Evolutionary conservation across 2,797 vertebrate species (phyloP).

Genomic region (Coilia nasus): DNA sequence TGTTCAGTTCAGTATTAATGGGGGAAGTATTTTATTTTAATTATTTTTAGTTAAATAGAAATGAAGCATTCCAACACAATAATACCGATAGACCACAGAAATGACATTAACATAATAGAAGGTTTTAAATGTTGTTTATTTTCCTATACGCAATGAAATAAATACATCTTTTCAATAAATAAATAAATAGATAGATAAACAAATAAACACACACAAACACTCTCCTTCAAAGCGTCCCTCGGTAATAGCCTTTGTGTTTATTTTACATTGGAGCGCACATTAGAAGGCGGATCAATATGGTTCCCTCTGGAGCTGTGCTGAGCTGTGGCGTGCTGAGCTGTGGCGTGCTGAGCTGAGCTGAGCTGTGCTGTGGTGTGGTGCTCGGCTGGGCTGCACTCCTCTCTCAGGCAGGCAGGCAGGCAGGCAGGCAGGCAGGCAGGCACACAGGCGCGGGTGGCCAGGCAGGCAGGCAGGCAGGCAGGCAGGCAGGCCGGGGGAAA

Average conservation of each 20-base stretch:
- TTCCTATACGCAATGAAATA: conserved; percentile 24
- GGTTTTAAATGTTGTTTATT: background rate
- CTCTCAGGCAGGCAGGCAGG: background rate
- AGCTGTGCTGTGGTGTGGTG: conserved; percentile 59
- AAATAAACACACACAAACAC: conserved; percentile 18
- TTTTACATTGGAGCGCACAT: conserved; percentile 57
- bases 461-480: background rate
- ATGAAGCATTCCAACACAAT: conserved; percentile 19
- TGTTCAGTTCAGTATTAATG: background rate
- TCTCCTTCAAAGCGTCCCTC: conserved; percentile 35
- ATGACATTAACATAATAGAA: background rate
- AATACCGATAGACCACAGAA: background rate
- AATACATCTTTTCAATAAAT: background rate
- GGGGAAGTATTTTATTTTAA: background rate
- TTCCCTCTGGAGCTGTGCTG: conserved; percentile 48
- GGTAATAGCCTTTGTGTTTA: conserved; percentile 70
- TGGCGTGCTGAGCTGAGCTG: background rate
- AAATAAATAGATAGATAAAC: conserved; percentile 28
- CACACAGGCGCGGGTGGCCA: background rate
- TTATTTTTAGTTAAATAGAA: background rate
- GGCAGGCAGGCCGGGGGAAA: conserved; percentile 40
- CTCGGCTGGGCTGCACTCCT: background rate
- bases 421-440: no score
- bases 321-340: conserved; percentile 51
- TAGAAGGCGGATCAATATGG: conserved; percentile 68